phyloP scores from a whole-genome alignment of 2,888 invertebrate genomes.

The Osedax frankpressi region DNA sequence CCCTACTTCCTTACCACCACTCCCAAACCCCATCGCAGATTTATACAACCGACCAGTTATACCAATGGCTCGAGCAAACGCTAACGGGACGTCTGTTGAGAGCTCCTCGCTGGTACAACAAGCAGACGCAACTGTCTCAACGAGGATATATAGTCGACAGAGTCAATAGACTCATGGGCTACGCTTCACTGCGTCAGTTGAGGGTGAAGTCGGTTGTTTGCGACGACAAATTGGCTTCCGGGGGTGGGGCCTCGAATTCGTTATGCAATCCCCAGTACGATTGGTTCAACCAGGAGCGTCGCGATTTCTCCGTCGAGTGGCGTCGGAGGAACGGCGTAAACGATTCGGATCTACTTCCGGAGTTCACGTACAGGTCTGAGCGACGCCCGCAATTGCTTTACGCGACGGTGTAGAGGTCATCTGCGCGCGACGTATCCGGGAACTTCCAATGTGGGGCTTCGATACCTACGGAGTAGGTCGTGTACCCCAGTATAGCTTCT shows the following conservation, averaged over 20 bases:
- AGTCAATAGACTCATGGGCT: slow-evolving; percentile 50
- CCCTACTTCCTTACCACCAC: not conserved
- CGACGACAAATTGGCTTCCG: no score
- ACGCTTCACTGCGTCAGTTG: slow-evolving; percentile 49
- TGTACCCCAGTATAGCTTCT: no score
- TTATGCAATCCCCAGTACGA: slow-evolving; percentile 28
- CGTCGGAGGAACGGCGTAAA: not conserved
- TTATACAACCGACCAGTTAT: slow-evolving; percentile 39
- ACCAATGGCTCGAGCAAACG: slow-evolving; percentile 45
- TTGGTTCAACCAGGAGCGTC: slow-evolving; percentile 33
- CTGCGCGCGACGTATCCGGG: no score
- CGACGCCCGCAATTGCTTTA: no score
- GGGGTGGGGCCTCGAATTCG: no score
- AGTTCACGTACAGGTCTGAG: slow-evolving; percentile 31
- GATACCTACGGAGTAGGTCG: no score
- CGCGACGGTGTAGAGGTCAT: no score
- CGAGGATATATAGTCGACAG: slow-evolving; percentile 50
- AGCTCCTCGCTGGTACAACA: slow-evolving; percentile 48
- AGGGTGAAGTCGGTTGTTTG: slow-evolving; percentile 41
- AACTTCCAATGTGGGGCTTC: no score
- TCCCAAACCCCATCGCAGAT: not conserved
- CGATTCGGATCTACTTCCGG: slow-evolving; percentile 11
- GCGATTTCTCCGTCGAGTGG: slow-evolving; percentile 35
- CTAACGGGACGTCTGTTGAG: slow-evolving; percentile 43
- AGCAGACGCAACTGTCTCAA: slow-evolving; percentile 47